phyloP scores from a whole-genome alignment of 2,113 vertebrate genomes.

The Centropristis striata region DNA sequence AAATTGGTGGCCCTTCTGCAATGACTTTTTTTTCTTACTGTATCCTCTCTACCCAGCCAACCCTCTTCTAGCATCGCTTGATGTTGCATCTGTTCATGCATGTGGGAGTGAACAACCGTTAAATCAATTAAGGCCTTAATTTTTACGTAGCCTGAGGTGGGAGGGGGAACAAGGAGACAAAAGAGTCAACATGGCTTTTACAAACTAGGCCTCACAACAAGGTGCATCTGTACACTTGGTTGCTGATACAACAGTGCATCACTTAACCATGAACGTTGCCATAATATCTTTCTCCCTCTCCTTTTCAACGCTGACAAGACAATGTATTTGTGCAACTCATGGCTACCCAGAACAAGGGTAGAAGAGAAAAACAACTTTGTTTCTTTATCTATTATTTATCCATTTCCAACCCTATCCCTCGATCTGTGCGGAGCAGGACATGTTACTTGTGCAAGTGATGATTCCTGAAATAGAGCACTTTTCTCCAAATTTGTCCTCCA shows the following conservation, averaged over 20 bases:
- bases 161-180: constrained; percentile 37
- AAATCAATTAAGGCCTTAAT: constrained; percentile 71
- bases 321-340: constrained; percentile 50
- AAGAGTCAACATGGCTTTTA: constrained; percentile 44
- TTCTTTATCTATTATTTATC: constrained; percentile 61
- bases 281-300: constrained; percentile 8
- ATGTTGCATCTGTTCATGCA: constrained; percentile 60
- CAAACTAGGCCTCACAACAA: constrained; percentile 58
- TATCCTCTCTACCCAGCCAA: constrained; percentile 5
- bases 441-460: constrained; percentile 28
- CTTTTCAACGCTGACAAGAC: constrained; percentile 48
- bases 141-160: constrained; percentile 54
- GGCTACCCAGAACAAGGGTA: constrained; percentile 41
- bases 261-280: constrained; percentile 47
- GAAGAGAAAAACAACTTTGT: constrained; percentile 64
- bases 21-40: constrained; percentile 44
- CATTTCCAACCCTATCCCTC: constrained; percentile 41
- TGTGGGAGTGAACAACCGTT: constrained; percentile 67
- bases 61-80: constrained; percentile 14
- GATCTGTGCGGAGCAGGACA: constrained; percentile 28
- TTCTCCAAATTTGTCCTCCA: constrained; percentile 10
- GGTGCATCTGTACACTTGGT: constrained; percentile 30
- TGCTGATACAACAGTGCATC: constrained; percentile 58
- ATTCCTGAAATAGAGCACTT: constrained; percentile 42
- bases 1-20: constrained; percentile 67